Conservation (phyloP, 2,113 vertebrate species). For the Nothoprocta pentlandii region DNA sequence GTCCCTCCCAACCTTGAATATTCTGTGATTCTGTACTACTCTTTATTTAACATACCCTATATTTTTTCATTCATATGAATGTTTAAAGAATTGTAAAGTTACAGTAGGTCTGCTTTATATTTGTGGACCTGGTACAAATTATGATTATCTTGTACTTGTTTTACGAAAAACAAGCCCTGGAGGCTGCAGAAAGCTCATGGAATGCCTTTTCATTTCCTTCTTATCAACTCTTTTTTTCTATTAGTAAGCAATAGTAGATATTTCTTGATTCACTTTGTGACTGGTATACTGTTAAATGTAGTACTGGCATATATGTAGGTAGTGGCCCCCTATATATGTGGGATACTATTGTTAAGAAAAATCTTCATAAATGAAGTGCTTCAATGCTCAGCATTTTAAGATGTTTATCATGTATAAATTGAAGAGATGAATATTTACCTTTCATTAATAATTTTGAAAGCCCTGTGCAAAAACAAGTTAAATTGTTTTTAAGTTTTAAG, state of each 20-base stretch:
- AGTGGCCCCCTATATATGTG: background rate
- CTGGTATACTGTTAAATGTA: background rate
- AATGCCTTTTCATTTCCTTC: background rate
- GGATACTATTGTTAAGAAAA: background rate
- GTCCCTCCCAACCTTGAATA: too few relatives aligned
- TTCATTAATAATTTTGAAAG: too few relatives aligned
- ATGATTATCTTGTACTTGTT: background rate
- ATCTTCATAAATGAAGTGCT: background rate
- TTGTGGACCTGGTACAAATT: background rate
- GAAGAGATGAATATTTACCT: too few relatives aligned
- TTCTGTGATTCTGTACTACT: background rate
- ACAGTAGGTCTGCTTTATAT: accelerated
- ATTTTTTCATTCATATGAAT: background rate
- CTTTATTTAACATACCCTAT: background rate
- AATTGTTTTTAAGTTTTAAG: too few relatives aligned
- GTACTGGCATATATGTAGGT: background rate
- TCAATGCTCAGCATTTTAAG: background rate
- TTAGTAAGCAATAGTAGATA: background rate
- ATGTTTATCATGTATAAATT: background rate
- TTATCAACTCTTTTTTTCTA: background rate
- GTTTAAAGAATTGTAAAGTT: background rate
- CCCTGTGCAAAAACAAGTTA: too few relatives aligned
- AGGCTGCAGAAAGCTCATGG: background rate
- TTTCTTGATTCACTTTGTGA: background rate
- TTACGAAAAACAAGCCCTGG: background rate